phyloP scores from a whole-genome alignment of 2,797 vertebrate species.

The Pipistrellus nathusii region DNA sequence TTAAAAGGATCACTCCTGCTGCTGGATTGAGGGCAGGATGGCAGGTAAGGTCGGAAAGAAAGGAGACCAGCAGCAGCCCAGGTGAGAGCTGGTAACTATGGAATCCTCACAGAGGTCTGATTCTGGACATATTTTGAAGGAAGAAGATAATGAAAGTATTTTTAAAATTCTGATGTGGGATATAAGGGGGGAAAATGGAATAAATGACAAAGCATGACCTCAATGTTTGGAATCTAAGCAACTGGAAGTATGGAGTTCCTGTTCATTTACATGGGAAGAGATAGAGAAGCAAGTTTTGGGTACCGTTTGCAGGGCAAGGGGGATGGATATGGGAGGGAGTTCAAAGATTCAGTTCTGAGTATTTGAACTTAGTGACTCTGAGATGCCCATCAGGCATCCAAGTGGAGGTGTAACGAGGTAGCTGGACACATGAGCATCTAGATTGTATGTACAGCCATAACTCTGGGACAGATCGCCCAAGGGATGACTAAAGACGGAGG shows the following conservation, averaged over 20 bases:
- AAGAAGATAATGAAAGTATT: neutral
- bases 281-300: neutral
- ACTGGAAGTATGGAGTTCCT: neutral
- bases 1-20: neutral
- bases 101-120: neutral
- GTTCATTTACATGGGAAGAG: neutral
- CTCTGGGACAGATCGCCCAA: neutral
- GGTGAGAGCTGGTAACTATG: neutral
- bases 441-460: neutral
- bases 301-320: neutral
- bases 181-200: neutral
- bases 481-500: neutral
- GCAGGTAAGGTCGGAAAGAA: neutral
- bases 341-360: neutral
- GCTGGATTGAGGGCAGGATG: neutral
- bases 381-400: neutral
- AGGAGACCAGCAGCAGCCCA: neutral
- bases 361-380: neutral
- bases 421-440: fast-evolving
- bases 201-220: neutral
- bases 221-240: neutral
- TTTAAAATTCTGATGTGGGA: neutral
- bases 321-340: neutral
- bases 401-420: neutral
- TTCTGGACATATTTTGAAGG: neutral